These are phyloP conservation scores for Anthrax anthrax DNA, from an alignment of 2,888 invertebrate genomes.

Conservation along the genomic window DNA sequence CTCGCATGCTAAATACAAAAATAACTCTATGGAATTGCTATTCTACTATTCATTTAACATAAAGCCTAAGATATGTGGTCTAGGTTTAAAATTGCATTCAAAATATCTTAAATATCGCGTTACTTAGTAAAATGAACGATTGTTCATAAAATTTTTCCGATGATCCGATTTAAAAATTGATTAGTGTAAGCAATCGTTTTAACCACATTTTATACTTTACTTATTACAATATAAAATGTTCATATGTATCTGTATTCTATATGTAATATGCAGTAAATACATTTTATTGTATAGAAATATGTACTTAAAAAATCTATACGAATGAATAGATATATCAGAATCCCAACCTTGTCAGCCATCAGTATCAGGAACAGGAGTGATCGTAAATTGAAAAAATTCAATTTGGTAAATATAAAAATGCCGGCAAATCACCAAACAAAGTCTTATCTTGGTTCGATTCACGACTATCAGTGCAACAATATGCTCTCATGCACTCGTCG, in stretches of 20 bases:
- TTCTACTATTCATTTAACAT: too few species aligned
- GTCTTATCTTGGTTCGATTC: conserved; percentile 10
- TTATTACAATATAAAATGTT: too few species aligned
- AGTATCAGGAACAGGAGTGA: background rate
- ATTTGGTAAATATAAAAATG: conserved; percentile 10
- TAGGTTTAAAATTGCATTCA: too few species aligned
- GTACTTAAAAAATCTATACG: too few species aligned
- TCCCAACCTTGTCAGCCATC: background rate
- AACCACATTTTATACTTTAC: background rate
- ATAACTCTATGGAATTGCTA: background rate
- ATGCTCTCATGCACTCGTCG: conserved; percentile 4
- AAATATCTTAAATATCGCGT: too few species aligned
- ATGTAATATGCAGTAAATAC: too few species aligned
- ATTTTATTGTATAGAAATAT: too few species aligned
- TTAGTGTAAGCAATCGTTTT: background rate
- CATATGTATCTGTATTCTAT: too few species aligned
- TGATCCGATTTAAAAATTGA: background rate
- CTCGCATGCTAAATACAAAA: background rate
- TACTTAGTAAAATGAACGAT: too few species aligned
- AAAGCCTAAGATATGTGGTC: too few species aligned
- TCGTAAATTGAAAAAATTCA: conserved; percentile 14
- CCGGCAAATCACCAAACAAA: conserved; percentile 9
- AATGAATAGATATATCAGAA: too few species aligned
- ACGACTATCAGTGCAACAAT: conserved; percentile 12
- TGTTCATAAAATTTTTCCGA: background rate